These are phyloP conservation scores for Notechis scutatus DNA, from an alignment of 2,113 vertebrate species.

Conservation along the genomic window DNA sequence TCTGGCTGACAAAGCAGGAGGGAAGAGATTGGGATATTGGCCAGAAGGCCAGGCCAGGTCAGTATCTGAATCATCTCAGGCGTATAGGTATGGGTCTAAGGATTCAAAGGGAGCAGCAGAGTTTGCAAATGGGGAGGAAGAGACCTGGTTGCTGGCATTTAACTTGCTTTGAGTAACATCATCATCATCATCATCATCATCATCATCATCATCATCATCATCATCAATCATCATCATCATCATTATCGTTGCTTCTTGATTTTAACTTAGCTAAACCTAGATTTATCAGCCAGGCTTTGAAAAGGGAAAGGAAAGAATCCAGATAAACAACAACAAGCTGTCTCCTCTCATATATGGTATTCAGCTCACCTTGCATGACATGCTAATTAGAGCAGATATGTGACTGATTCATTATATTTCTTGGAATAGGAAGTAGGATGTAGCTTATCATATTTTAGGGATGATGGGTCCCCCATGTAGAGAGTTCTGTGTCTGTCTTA, in stretches of 20 bases:
- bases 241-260: background rate
- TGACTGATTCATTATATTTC: background rate
- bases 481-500: background rate
- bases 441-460: background rate
- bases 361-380: accelerated
- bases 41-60: slow-evolving; percentile 3
- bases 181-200: no score
- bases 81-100: background rate
- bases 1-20: slow-evolving; percentile 26
- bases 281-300: background rate
- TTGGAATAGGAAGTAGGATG: background rate
- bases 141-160: background rate
- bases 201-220: no score
- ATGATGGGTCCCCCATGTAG: background rate
- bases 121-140: background rate
- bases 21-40: slow-evolving; percentile 35
- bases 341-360: background rate
- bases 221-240: no score
- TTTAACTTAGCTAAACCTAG: slow-evolving; percentile 12
- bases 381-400: background rate
- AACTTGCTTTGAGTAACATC: background rate
- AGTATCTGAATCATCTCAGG: slow-evolving; percentile 52
- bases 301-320: background rate
- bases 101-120: background rate
- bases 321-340: background rate